These are phyloP conservation scores for Protosalanx chinensis DNA, from an alignment of 2,797 vertebrate genomes.

Conservation along the genomic window DNA sequence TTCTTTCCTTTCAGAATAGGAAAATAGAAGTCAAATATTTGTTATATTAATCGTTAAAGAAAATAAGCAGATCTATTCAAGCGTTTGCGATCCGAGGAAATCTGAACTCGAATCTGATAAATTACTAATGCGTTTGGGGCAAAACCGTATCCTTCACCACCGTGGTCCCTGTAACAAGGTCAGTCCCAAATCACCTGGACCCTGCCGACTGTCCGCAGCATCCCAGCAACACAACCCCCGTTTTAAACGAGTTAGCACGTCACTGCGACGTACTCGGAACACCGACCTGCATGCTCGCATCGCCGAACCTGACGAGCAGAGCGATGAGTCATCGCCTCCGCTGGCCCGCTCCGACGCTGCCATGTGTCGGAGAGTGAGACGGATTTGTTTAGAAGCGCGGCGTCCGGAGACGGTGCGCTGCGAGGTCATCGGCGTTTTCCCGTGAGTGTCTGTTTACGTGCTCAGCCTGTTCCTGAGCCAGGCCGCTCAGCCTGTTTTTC, in stretches of 20 bases:
- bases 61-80: too few species aligned
- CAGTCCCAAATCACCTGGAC: too few species aligned
- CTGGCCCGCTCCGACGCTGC: slow-evolving; percentile 1
- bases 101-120: too few species aligned
- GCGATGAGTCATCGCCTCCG: slow-evolving; percentile 41
- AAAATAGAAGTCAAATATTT: too few species aligned
- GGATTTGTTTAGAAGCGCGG: slow-evolving; percentile 56
- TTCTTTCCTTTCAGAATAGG: too few species aligned
- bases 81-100: too few species aligned
- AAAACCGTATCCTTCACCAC: too few species aligned
- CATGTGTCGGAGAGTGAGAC: slow-evolving; percentile 36
- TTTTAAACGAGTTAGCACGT: neutral
- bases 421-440: slow-evolving; percentile 37
- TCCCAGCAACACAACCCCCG: neutral
- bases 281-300: slow-evolving; percentile 20
- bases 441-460: slow-evolving; percentile 51
- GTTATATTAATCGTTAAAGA: too few species aligned
- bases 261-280: neutral
- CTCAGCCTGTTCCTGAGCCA: slow-evolving; percentile 40
- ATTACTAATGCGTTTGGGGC: too few species aligned
- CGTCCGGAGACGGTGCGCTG: slow-evolving; percentile 33
- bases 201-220: neutral
- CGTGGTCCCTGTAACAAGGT: too few species aligned
- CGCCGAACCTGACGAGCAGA: slow-evolving; percentile 16
- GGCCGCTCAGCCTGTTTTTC: slow-evolving; percentile 17